Percentiles rank a stretch among this genome's conserved stretches.
phyloP scores from a whole-genome alignment of 2,797 vertebrate species.

The Parauchenoglanis ngamensis region DNA sequence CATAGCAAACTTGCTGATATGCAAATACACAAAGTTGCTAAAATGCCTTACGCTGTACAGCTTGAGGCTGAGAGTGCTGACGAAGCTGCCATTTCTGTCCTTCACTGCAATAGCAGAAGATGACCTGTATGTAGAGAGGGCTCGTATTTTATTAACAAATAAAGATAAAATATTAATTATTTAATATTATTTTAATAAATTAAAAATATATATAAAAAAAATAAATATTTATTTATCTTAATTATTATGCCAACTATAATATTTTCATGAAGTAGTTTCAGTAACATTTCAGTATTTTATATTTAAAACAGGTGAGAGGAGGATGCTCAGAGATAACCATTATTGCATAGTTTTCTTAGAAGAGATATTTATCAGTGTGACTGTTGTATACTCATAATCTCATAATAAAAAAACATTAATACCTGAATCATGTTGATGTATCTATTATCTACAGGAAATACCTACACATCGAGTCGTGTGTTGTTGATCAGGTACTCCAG shows the following conservation, averaged over 20 bases:
- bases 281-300: neutral
- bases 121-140: conserved; percentile 57
- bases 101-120: conserved; percentile 71
- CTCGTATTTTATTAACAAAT: conserved; percentile 4
- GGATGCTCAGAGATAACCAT: neutral
- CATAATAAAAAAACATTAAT: neutral
- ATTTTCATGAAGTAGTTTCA: neutral
- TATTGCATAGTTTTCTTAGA: neutral
- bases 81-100: conserved; percentile 80
- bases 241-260: neutral
- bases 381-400: neutral
- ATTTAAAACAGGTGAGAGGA: neutral
- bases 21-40: neutral
- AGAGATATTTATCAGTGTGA: neutral
- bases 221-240: neutral
- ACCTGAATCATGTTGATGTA: neutral
- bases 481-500: conserved; percentile 77
- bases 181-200: too few species aligned
- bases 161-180: neutral
- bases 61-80: conserved; percentile 75
- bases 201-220: too few species aligned
- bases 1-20: neutral
- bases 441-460: neutral
- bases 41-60: conserved; percentile 69
- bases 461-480: conserved; percentile 74